phyloP scores from a whole-genome alignment of 1,140 invertebrate genomes.

The Drosophila rhopaloa region DNA sequence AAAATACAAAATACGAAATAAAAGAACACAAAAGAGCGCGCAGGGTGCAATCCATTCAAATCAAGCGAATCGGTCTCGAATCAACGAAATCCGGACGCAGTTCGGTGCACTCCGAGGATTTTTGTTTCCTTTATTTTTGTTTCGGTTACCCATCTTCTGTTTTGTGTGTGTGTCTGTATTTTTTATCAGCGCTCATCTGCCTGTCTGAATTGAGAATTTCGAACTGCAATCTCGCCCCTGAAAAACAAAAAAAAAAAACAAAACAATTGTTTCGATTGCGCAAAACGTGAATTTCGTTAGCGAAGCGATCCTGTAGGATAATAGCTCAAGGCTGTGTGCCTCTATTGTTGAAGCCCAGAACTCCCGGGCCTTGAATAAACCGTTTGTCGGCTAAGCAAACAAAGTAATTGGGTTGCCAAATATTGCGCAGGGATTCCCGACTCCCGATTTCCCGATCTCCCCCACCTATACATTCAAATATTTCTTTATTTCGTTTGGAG shows the following conservation, averaged over 20 bases:
- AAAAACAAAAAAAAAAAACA: conserved; percentile 31
- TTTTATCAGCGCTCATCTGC: conserved; percentile 60
- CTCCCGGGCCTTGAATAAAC: conserved; percentile 67
- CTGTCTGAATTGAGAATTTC: conserved; percentile 8
- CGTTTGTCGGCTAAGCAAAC: conserved; percentile 74
- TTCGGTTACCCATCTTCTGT: conserved; percentile 7
- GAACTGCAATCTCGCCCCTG: conserved; percentile 23
- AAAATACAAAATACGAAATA: neutral
- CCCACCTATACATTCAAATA: neutral
- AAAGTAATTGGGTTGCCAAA: conserved; percentile 76
- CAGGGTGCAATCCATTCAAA: conserved; percentile 31
- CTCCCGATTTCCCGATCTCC: conserved; percentile 7
- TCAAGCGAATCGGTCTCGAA: neutral
- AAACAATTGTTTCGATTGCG: conserved; percentile 76
- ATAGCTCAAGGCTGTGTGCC: conserved; percentile 79
- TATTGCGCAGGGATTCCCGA: conserved; percentile 58
- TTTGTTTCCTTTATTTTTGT: conserved; percentile 36
- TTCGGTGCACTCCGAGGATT: conserved; percentile 37
- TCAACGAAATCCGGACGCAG: conserved; percentile 26
- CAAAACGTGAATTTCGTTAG: conserved; percentile 53
- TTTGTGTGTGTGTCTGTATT: conserved; percentile 23
- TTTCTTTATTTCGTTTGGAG: conserved; percentile 4
- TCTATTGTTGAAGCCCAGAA: conserved; percentile 52
- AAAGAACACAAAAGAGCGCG: neutral
- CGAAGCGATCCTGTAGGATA: conserved; percentile 60